phyloP scores from a whole-genome alignment of 2,113 vertebrate genomes.

The Peromyscus maniculatus region DNA sequence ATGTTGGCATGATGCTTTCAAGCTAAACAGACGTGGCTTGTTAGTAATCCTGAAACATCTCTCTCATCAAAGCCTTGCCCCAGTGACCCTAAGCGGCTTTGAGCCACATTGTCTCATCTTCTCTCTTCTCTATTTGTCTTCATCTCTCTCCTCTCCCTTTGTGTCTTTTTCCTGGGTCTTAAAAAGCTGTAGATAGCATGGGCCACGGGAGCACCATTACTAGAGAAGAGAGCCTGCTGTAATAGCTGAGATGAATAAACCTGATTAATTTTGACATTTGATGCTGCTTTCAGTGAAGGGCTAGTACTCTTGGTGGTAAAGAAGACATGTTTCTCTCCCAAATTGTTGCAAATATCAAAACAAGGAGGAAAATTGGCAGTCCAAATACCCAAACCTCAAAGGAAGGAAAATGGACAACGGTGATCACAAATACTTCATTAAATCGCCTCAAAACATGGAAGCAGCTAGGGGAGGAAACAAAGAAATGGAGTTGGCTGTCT shows the following conservation, averaged over 20 bases:
- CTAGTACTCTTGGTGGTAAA: not conserved
- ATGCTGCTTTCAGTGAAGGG: not conserved
- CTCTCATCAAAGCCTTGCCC: not conserved
- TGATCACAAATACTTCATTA: not conserved
- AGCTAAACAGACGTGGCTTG: not conserved
- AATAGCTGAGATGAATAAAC: not conserved
- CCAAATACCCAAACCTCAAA: not conserved
- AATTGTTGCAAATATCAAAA: not conserved
- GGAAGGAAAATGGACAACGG: not conserved
- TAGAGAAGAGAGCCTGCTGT: not conserved
- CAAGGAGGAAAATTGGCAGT: not conserved
- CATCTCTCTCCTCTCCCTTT: not conserved
- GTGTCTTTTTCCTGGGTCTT: not conserved
- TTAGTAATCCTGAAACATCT: not conserved
- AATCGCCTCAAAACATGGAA: not conserved
- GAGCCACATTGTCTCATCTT: not conserved
- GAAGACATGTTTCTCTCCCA: not conserved
- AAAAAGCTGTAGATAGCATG: not conserved
- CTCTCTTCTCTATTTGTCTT: not conserved
- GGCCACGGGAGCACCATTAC: not conserved
- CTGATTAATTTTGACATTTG: not conserved
- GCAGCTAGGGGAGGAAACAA: not conserved
- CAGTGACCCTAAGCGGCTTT: not conserved
- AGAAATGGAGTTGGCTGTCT: not conserved
- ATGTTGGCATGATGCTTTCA: not conserved